Conservation (phyloP, 2,113 vertebrate species). For the Bufo gargarizans region DNA sequence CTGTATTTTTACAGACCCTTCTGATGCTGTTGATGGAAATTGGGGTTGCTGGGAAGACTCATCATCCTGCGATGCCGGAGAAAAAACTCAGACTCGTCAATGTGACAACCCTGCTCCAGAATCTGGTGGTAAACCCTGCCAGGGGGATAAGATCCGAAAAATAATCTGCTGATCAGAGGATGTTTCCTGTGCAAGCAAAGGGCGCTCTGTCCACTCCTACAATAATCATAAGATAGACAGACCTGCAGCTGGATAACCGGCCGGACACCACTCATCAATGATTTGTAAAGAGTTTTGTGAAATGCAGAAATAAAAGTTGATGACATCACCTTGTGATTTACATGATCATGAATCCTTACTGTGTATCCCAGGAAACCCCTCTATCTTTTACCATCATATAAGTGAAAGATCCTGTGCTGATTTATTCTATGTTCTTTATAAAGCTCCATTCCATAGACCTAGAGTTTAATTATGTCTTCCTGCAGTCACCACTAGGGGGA, state of each 20-base stretch:
- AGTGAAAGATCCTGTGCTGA: too few species aligned
- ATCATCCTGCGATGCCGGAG: background rate
- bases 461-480: too few species aligned
- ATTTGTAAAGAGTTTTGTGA: background rate
- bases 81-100: background rate
- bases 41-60: conserved; percentile 22
- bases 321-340: background rate
- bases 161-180: background rate
- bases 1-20: background rate
- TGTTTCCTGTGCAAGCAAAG: background rate
- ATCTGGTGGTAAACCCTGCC: conserved; percentile 4
- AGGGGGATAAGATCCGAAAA: background rate
- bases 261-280: background rate
- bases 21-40: background rate
- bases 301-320: background rate
- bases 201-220: background rate
- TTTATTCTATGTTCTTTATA: too few species aligned
- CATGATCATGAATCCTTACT: too few species aligned
- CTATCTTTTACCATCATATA: too few species aligned
- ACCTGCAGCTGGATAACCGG: background rate
- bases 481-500: too few species aligned
- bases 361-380: too few species aligned
- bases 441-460: too few species aligned
- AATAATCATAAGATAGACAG: background rate
- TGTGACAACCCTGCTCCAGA: conserved; percentile 21